A percentile compares a stretch with the other conserved stretches of the same genome.
Evolutionary conservation across 53 echinoderm and acorn worm genomes (phyloP).

Genomic region (Temnopleurus reevesii): DNA sequence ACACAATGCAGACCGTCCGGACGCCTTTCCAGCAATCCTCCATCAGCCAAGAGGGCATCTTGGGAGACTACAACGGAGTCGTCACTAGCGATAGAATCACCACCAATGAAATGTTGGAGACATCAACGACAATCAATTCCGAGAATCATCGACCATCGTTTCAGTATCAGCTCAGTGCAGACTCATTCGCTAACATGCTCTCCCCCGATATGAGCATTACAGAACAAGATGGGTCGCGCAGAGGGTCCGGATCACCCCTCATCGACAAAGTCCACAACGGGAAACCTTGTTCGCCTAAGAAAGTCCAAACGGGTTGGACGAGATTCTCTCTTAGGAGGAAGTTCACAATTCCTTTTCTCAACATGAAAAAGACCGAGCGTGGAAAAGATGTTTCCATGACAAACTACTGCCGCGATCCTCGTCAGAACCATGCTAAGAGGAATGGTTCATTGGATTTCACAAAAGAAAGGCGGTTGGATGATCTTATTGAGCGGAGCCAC

Average conservation of each 20-base stretch:
- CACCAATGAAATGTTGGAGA: constrained; percentile 46
- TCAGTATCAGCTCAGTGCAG: constrained; percentile 42
- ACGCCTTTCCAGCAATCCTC: constrained; percentile 41
- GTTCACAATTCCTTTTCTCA: background rate
- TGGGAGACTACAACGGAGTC: constrained; percentile 43
- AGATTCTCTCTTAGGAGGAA: constrained; percentile 35
- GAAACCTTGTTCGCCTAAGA: constrained; percentile 17
- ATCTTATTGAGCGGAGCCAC: constrained; percentile 1
- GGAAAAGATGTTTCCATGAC: constrained; percentile 11
- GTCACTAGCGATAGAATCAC: constrained; percentile 28
- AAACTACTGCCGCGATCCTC: background rate
- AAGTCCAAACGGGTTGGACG: constrained; percentile 42
- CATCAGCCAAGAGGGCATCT: constrained; percentile 30
- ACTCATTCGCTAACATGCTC: constrained; percentile 27
- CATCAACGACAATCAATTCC: constrained; percentile 7
- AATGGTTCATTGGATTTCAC: background rate
- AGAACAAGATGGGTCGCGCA: constrained; percentile 68
- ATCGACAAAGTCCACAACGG: constrained; percentile 61
- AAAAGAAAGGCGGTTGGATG: background rate
- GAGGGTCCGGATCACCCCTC: constrained; percentile 78
- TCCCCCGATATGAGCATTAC: constrained; percentile 49
- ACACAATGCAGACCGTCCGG: constrained; percentile 34
- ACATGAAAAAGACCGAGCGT: background rate
- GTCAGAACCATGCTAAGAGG: background rate
- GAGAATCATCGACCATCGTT: constrained; percentile 28